These are phyloP conservation scores for Tarsius wallacei DNA, from an alignment of 2,797 vertebrate species.

Conservation along the genomic window DNA sequence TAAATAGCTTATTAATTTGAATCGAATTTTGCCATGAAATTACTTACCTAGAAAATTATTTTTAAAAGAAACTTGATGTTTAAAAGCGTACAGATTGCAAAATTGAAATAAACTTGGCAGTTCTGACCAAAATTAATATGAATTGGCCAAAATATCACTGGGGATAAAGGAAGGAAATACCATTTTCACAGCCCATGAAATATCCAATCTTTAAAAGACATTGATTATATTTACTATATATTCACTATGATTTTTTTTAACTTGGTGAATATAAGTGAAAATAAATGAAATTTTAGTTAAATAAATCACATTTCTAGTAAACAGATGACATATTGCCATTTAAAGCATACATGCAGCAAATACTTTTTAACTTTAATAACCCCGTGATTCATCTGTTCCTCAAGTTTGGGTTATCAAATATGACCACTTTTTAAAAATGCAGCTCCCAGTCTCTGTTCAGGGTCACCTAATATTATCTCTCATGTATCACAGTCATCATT, in stretches of 20 bases:
- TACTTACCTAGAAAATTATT: not conserved
- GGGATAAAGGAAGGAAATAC: not conserved
- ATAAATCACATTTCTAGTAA: slow-evolving; percentile 42
- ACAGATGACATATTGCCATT: not conserved
- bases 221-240: not conserved
- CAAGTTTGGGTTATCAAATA: not conserved
- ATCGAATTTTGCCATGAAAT: not conserved
- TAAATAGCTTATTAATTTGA: not conserved
- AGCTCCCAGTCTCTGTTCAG: not conserved
- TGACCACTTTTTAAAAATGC: not conserved
- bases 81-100: not conserved
- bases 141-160: not conserved
- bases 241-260: not conserved
- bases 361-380: slow-evolving; percentile 39
- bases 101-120: not conserved
- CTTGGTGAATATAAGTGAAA: not conserved
- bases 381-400: not conserved
- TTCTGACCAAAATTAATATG: not conserved
- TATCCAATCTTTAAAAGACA: not conserved
- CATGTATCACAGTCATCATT: not conserved
- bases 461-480: not conserved
- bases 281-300: slow-evolving; percentile 12
- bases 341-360: not conserved
- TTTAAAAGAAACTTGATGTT: not conserved
- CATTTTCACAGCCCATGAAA: not conserved